A percentile compares a stretch with the other conserved stretches of the same genome.
phyloP scores from a whole-genome alignment of 2,888 invertebrate species.

The Meteorus cinctellus region DNA sequence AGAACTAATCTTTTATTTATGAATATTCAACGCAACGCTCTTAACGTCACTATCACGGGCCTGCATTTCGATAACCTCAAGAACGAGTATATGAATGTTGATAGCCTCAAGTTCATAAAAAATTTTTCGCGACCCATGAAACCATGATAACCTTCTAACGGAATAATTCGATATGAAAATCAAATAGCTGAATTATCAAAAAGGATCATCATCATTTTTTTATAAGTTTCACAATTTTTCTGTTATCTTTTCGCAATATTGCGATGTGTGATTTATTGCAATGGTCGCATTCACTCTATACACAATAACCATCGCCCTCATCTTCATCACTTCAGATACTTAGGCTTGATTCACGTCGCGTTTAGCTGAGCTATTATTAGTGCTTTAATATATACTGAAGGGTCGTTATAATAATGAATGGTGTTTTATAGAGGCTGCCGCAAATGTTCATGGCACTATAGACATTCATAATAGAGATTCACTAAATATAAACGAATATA shows the following conservation, averaged over 20 bases:
- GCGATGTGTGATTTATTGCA: not conserved
- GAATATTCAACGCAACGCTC: no score
- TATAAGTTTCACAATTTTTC: not conserved
- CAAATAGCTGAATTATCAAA: not conserved
- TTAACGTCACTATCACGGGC: not conserved
- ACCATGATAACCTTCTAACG: slow-evolving; percentile 17
- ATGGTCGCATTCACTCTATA: slow-evolving; percentile 21
- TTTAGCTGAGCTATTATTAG: slow-evolving; percentile 53
- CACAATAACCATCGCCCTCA: slow-evolving; percentile 48
- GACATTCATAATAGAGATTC: not conserved
- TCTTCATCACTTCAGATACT: slow-evolving; percentile 55
- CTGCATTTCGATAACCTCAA: slow-evolving; percentile 14
- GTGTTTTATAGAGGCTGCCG: slow-evolving; percentile 25
- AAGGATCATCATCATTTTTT: slow-evolving; percentile 27
- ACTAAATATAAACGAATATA: not conserved
- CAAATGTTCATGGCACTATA: not conserved
- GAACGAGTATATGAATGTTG: not conserved
- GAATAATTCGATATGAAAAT: slow-evolving; percentile 9
- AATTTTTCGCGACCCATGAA: slow-evolving; percentile 18
- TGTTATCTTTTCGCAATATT: slow-evolving; percentile 7
- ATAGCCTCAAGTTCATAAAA: slow-evolving; percentile 27
- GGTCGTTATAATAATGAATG: slow-evolving; percentile 42
- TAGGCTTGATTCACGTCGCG: slow-evolving; percentile 52
- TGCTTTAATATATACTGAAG: slow-evolving; percentile 47
- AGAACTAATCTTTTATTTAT: no score